phyloP scores from a whole-genome alignment of 2,888 invertebrate genomes.

The Beris chalybata region DNA sequence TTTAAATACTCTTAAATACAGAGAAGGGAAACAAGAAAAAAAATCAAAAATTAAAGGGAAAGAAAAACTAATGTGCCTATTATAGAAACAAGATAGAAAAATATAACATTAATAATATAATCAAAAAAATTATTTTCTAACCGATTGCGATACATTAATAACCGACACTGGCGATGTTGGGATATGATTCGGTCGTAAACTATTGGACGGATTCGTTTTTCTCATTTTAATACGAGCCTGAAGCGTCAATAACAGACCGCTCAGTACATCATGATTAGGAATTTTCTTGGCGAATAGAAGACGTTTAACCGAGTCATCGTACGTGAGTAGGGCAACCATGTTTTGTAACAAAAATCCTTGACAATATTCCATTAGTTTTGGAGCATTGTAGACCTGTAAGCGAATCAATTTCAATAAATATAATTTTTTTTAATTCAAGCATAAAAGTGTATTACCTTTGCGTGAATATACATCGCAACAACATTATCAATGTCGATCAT shows the following conservation, averaged over 20 bases:
- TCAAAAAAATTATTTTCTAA: constrained; percentile 30
- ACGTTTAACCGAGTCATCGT: constrained; percentile 87
- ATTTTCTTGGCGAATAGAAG: constrained; percentile 85
- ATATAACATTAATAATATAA: not conserved
- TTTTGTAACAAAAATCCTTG: constrained; percentile 89
- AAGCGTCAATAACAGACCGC: constrained; percentile 75
- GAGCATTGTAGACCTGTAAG: constrained; percentile 80
- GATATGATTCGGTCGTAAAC: constrained; percentile 32
- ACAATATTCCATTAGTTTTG: constrained; percentile 83
- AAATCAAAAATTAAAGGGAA: no score
- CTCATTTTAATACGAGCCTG: constrained; percentile 79
- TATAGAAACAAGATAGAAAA: no score
- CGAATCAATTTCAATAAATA: constrained; percentile 23
- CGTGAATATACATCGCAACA: constrained; percentile 90
- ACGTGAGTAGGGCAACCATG: constrained; percentile 90
- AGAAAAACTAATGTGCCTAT: no score
- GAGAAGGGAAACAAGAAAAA: no score
- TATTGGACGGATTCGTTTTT: constrained; percentile 41
- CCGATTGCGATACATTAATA: constrained; percentile 30
- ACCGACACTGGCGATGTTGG: constrained; percentile 34
- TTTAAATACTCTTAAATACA: no score
- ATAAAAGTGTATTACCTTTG: constrained; percentile 66
- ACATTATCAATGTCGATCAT: constrained; percentile 86
- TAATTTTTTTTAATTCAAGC: not conserved
- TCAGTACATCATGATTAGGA: constrained; percentile 86